Percentiles rank a stretch among this genome's conserved stretches.
Conservation (phyloP, 1,140 invertebrate species). For the Onthophagus taurus region DNA sequence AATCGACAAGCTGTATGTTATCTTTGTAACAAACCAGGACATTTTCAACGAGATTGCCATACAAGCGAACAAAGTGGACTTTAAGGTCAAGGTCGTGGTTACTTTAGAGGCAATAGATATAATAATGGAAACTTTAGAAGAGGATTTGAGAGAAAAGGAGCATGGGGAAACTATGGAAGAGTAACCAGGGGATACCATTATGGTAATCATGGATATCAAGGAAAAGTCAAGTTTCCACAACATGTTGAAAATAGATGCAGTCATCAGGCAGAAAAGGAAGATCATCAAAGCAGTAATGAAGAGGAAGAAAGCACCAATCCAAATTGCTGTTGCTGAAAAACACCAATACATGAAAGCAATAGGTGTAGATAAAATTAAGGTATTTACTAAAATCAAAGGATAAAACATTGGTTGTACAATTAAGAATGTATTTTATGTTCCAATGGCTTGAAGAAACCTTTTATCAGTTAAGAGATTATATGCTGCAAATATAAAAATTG, state of each 20-base stretch:
- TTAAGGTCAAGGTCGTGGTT: conserved; percentile 1
- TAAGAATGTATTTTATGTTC: conserved; percentile 14
- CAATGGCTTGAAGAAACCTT: conserved; percentile 10
- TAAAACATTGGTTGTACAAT: conserved; percentile 8
- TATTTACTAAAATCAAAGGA: not conserved
- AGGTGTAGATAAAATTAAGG: conserved; percentile 8
- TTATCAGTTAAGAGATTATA: conserved; percentile 11
- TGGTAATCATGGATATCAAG: not conserved
- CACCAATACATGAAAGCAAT: conserved; percentile 31
- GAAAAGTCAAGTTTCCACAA: not conserved
- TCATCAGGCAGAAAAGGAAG: conserved; percentile 9
- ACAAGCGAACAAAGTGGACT: not conserved
- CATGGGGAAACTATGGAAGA: conserved; percentile 2
- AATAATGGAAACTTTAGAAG: conserved; percentile 7
- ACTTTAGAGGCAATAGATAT: conserved; percentile 3
- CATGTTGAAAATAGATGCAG: conserved; percentile 8
- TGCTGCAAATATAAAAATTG: conserved; percentile 6
- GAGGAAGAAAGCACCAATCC: conserved; percentile 8
- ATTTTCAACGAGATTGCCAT: conserved; percentile 1
- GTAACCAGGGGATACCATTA: conserved; percentile 4
- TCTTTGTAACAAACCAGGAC: conserved; percentile 10
- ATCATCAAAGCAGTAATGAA: no score
- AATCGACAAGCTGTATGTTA: conserved; percentile 6
- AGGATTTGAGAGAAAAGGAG: not conserved
- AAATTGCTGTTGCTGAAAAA: conserved; percentile 13